These are phyloP conservation scores for Xestia sexstrigata DNA, from an alignment of 2,888 invertebrate genomes.

Conservation along the genomic window DNA sequence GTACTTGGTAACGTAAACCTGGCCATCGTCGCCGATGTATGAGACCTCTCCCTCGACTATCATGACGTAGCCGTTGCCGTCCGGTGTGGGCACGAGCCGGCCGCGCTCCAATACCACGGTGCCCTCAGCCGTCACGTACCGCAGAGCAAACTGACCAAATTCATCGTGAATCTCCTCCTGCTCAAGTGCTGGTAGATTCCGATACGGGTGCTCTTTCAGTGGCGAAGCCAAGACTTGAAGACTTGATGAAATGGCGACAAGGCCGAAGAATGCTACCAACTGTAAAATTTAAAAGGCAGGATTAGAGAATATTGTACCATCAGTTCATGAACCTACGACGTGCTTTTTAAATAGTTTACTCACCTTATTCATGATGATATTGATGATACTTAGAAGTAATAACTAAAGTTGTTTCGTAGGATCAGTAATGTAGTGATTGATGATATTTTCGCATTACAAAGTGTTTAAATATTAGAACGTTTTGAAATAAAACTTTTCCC, in stretches of 20 bases:
- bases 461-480: conserved; percentile 17
- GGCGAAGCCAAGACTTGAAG: conserved; percentile 21
- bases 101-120: conserved; percentile 77
- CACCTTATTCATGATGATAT: conserved; percentile 31
- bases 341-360: background rate
- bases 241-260: conserved; percentile 13
- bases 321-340: too few species aligned
- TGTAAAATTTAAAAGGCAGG: conserved; percentile 7
- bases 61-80: conserved; percentile 73
- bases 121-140: conserved; percentile 80
- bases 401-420: background rate
- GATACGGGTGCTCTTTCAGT: conserved; percentile 11
- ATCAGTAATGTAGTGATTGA: background rate
- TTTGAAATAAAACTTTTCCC: conserved; percentile 18
- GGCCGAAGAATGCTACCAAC: conserved; percentile 14
- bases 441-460: background rate
- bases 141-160: conserved; percentile 76
- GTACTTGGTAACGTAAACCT: conserved; percentile 78
- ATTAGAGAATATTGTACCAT: background rate
- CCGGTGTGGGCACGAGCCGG: conserved; percentile 73
- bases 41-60: conserved; percentile 77
- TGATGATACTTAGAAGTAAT: background rate
- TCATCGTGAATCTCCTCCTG: conserved; percentile 77
- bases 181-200: conserved; percentile 63
- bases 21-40: conserved; percentile 78